These are phyloP conservation scores for Hystrix brachyura DNA, from an alignment of 2,113 vertebrate species.

Conservation along the genomic window DNA sequence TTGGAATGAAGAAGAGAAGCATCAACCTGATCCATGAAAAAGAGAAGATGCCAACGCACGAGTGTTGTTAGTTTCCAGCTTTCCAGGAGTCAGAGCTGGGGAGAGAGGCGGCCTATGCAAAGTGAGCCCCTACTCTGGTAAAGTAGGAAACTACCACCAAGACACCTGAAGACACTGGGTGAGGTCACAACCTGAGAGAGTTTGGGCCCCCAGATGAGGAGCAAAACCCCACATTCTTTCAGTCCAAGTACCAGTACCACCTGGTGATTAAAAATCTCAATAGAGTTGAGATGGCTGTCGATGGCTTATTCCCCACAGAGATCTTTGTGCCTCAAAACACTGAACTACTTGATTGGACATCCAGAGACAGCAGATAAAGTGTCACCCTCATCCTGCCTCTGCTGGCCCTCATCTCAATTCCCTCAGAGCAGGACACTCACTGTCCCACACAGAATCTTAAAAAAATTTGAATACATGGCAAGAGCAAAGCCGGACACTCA, in stretches of 20 bases:
- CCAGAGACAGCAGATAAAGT: neutral
- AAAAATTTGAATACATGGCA: neutral
- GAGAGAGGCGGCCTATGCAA: neutral
- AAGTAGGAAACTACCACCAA: neutral
- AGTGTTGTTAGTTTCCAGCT: neutral
- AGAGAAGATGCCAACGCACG: accelerated
- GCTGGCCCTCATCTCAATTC: neutral
- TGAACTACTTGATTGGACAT: neutral
- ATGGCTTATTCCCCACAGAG: neutral
- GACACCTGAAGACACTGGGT: neutral
- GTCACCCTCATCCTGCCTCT: neutral
- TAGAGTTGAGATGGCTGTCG: neutral
- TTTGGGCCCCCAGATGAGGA: neutral
- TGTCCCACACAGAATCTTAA: neutral
- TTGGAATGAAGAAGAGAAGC: neutral
- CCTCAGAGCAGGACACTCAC: no score
- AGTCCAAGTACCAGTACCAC: no score
- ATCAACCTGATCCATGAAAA: neutral
- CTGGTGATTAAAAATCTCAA: neutral
- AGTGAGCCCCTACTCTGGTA: neutral
- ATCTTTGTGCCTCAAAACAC: neutral
- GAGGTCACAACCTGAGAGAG: neutral
- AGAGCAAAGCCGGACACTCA: neutral
- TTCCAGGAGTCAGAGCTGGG: neutral
- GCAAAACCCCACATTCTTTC: accelerated